Evolutionary conservation across 30 jellyfish, hydroid and myxozoan genomes (phyloP).

Genomic region (Aurelia aurita): DNA sequence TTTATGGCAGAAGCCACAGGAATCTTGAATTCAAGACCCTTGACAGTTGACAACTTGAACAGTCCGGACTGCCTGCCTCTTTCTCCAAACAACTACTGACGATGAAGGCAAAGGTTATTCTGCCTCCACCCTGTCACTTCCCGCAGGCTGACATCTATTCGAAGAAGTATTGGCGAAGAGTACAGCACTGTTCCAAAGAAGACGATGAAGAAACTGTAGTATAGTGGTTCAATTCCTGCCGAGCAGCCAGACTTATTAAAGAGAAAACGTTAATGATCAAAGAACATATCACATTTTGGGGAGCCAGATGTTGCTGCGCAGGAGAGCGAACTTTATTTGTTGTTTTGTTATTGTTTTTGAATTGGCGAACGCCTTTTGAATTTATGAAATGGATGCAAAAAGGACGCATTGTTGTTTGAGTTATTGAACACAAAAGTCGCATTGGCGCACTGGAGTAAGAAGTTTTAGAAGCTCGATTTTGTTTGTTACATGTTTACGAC

Average conservation of each 20-base stretch:
- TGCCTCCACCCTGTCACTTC: slow-evolving; percentile 39
- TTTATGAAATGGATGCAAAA: too few relatives aligned
- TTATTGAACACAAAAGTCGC: neutral
- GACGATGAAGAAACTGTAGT: slow-evolving; percentile 17
- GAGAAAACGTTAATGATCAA: neutral
- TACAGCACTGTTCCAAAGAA: neutral
- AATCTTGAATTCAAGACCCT: too few relatives aligned
- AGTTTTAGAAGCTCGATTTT: neutral
- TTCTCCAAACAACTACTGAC: slow-evolving; percentile 13
- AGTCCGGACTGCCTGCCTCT: slow-evolving; percentile 11
- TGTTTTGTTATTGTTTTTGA: neutral
- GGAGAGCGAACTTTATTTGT: neutral
- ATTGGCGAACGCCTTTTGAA: neutral
- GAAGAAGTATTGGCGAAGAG: too few relatives aligned
- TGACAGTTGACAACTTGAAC: too few relatives aligned
- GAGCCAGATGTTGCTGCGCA: slow-evolving; percentile 3
- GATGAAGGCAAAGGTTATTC: slow-evolving; percentile 25
- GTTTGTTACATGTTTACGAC: neutral
- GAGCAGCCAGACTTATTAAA: slow-evolving; percentile 17
- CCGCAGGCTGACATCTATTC: slow-evolving; percentile 6
- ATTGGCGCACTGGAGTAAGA: neutral
- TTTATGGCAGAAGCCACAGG: neutral
- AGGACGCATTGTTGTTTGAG: neutral
- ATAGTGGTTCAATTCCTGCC: slow-evolving; percentile 22
- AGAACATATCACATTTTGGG: slow-evolving; percentile 1